Conservation (phyloP, 2,113 vertebrate species). For the Hystrix cristata region DNA sequence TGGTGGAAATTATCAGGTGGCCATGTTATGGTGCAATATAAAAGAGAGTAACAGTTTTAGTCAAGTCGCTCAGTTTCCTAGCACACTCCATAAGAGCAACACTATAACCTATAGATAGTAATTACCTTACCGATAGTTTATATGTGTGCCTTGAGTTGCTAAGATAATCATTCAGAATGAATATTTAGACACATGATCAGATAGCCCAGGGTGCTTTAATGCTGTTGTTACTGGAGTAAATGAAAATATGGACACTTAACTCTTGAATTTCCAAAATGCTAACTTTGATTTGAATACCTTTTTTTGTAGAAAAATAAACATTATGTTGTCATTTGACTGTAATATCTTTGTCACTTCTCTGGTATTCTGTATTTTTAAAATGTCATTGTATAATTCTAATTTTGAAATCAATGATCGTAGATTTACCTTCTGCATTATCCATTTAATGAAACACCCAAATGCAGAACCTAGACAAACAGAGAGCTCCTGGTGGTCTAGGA, state of each 20-base stretch:
- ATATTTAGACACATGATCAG: neutral
- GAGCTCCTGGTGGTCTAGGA: accelerated
- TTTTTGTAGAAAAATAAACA: slow-evolving; percentile 16
- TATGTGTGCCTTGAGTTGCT: neutral
- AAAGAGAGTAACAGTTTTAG: neutral
- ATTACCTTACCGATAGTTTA: neutral
- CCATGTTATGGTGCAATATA: neutral
- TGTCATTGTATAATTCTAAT: neutral
- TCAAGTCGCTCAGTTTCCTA: neutral
- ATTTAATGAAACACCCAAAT: neutral
- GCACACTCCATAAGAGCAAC: neutral
- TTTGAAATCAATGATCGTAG: neutral
- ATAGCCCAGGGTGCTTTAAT: neutral
- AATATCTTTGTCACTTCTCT: neutral
- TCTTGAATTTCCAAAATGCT: neutral
- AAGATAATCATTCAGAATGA: neutral
- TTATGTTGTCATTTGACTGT: neutral
- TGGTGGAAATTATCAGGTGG: neutral
- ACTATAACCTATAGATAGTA: neutral
- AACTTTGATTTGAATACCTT: neutral
- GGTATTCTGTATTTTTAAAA: neutral
- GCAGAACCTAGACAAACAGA: neutral
- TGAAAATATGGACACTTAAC: neutral
- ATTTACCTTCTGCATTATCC: neutral
- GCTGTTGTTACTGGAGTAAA: neutral